Evolutionary conservation across 2,797 vertebrate species (phyloP).

Genomic region (Hyperoplus lanceolatus): DNA sequence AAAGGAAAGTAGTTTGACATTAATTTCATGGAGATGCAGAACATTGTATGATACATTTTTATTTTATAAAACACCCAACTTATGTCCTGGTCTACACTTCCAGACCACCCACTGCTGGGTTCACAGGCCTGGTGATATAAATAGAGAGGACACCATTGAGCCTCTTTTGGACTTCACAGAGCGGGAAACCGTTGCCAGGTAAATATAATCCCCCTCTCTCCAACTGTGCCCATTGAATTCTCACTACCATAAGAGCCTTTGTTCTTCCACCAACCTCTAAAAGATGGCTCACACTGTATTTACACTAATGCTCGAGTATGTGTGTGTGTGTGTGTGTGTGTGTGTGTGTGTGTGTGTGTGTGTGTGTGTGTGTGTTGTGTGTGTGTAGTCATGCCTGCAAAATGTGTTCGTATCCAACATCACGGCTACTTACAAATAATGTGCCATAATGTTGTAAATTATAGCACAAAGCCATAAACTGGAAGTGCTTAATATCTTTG

Average conservation of each 20-base stretch:
- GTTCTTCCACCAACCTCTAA: slow-evolving; percentile 63
- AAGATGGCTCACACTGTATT: slow-evolving; percentile 35
- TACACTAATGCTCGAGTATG: slow-evolving; percentile 4
- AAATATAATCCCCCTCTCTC: slow-evolving; percentile 40
- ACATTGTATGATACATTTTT: neutral
- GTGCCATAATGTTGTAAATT: slow-evolving; percentile 26
- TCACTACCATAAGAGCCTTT: slow-evolving; percentile 55
- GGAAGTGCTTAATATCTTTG: slow-evolving; percentile 47
- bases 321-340: neutral
- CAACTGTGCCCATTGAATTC: slow-evolving; percentile 16
- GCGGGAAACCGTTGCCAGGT: slow-evolving; percentile 39
- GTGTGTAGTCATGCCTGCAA: slow-evolving; percentile 7
- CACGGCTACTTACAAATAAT: slow-evolving; percentile 15
- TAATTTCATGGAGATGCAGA: neutral
- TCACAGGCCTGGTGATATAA: slow-evolving; percentile 36
- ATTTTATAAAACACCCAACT: no score
- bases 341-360: slow-evolving; percentile 4
- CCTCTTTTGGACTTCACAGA: slow-evolving; percentile 43
- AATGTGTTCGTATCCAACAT: slow-evolving; percentile 5
- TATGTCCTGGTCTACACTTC: neutral
- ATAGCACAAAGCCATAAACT: slow-evolving; percentile 44
- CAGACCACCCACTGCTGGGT: slow-evolving; percentile 5
- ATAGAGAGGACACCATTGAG: slow-evolving; percentile 29
- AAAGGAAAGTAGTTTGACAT: neutral
- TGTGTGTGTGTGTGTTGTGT: slow-evolving; percentile 13